phyloP scores from a whole-genome alignment of 2,797 vertebrate genomes.

The Alcedo quadribrachys region DNA sequence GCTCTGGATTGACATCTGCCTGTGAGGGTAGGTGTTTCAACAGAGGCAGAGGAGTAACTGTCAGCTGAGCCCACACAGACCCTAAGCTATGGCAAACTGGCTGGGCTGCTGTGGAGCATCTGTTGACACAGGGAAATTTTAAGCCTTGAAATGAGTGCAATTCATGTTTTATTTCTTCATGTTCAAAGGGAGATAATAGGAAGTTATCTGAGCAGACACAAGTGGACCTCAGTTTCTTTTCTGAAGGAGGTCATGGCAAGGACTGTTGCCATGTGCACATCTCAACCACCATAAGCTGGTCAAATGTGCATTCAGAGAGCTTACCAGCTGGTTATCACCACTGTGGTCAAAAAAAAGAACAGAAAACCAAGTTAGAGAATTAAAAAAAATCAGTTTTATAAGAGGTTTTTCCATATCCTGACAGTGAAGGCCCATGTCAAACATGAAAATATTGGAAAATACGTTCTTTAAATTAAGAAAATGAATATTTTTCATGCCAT shows the following conservation, averaged over 20 bases:
- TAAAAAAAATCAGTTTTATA: slow-evolving; percentile 13
- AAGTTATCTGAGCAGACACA: background rate
- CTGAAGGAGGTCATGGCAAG: slow-evolving; percentile 39
- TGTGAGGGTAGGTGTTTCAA: background rate
- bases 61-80: background rate
- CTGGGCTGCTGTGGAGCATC: background rate
- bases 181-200: background rate
- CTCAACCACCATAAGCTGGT: background rate
- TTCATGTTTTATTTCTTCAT: background rate
- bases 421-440: background rate
- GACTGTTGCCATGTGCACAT: background rate
- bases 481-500: background rate
- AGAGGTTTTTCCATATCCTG: background rate
- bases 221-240: slow-evolving; percentile 32
- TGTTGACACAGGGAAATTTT: background rate
- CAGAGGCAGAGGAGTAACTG: background rate
- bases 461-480: background rate
- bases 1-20: background rate
- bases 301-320: slow-evolving; percentile 11
- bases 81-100: background rate
- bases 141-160: background rate
- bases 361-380: slow-evolving; percentile 18
- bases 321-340: slow-evolving; percentile 44
- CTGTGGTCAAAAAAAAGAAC: slow-evolving; percentile 32
- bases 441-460: background rate